phyloP scores from a whole-genome alignment of 2,797 vertebrate species.

The Eurystomus glaucurus region DNA sequence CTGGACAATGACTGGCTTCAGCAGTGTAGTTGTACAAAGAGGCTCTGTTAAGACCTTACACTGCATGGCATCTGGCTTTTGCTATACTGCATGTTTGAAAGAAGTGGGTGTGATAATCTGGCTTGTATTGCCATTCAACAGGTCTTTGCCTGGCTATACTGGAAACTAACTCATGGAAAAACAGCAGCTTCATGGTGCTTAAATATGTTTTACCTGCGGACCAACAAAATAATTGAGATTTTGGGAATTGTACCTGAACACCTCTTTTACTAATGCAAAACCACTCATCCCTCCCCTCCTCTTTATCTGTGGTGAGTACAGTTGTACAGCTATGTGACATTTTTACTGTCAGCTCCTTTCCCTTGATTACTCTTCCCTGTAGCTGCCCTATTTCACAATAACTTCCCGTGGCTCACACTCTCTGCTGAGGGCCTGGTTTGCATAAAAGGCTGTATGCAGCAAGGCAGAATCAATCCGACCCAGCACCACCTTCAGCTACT shows the following conservation, averaged over 20 bases:
- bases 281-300: not conserved
- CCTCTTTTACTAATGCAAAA: not conserved
- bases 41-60: not conserved
- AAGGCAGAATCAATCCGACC: not conserved
- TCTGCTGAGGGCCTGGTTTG: not conserved
- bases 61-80: not conserved
- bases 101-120: not conserved
- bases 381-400: not conserved
- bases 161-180: not conserved
- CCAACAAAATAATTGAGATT: not conserved
- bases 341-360: not conserved
- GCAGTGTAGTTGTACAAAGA: not conserved
- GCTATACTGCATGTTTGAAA: not conserved
- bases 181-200: not conserved
- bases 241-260: not conserved
- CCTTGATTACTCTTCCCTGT: not conserved
- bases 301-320: not conserved
- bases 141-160: not conserved
- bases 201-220: not conserved
- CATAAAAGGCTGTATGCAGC: not conserved
- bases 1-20: not conserved
- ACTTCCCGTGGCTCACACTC: accelerated
- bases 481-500: not conserved
- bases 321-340: not conserved
- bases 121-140: not conserved